Evolutionary conservation across 2,888 invertebrate species (phyloP), one percentile per base, ranked within the genome.

Genomic region (Rapana venosa): DNA sequence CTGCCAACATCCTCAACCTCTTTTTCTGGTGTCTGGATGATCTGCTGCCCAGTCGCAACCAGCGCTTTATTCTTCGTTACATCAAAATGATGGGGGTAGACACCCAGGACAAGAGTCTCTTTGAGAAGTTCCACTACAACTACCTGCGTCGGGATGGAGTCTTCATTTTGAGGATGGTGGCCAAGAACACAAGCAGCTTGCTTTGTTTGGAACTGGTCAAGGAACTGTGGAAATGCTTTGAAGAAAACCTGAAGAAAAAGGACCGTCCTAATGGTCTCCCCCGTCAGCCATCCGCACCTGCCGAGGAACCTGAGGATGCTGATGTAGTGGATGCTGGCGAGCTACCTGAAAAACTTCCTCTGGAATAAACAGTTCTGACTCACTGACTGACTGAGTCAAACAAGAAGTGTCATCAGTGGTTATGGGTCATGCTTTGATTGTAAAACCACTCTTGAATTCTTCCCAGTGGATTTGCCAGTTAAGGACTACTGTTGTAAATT

Each of bases 81-180:
- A 87, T 94, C 13, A 84, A 87, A 20, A 90, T 92, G n/a, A 87
- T 92, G 88, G 93, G 93, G 85, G 92, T 94, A 30, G 92, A 93
- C 30, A 91, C 93, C 47, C 92, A 93, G 17, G 94, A 95, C 83
- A 93, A 93, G 90, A 93, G 93, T 87, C 87, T 94, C 30, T 93
- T 93, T 87, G 90, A 91, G 35, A 92, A 93, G 81, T 95, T 95
- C 90, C 93, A 94, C 15, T 92, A 92, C 56, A 93, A 94, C 56
- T 94, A 95, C 87, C 92, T 95, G 56, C 92, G 94, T 13, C 93
- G 94, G 86, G 95, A 95, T 88, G 95, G 95, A n/a, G 93, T 94
- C 26, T 95, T 95, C 89, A 92, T 94, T 66, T 79, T 95, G 88
- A 91, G 94, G 22, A 92, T 94, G 66, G 93, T 95, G 26, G 93